Conservation (phyloP, 2,113 vertebrate genomes). For the Istiophorus platypterus region DNA sequence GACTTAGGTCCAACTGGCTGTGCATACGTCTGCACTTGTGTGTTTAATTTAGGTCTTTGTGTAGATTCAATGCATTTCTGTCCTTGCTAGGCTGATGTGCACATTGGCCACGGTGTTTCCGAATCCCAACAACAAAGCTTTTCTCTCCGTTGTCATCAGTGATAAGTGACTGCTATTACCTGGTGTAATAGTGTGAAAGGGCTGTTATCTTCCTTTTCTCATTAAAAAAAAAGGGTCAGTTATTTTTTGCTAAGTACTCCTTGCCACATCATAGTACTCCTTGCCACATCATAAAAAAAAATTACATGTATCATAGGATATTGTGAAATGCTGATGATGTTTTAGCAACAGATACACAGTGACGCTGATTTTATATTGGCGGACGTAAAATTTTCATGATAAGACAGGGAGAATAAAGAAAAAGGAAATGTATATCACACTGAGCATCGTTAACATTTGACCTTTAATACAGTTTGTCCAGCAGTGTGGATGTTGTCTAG, state of each 20-base stretch:
- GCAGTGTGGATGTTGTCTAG: not conserved
- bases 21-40: constrained; percentile 23
- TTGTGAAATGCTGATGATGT: constrained; percentile 1
- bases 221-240: not conserved
- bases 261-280: not conserved
- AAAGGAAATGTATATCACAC: not conserved
- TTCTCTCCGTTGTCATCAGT: constrained; percentile 42
- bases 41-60: constrained; percentile 9
- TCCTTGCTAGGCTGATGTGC: not conserved
- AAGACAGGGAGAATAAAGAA: not conserved
- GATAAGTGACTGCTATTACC: constrained; percentile 37
- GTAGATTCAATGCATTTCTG: constrained; percentile 11
- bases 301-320: constrained; percentile 2
- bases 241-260: constrained; percentile 9
- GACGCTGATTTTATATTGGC: not conserved
- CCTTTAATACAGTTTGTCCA: not conserved
- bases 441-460: constrained; percentile 23
- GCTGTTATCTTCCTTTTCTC: constrained; percentile 38
- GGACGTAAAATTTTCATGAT: not conserved
- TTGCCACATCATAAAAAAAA: not conserved
- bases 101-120: not conserved
- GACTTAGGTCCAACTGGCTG: constrained; percentile 29
- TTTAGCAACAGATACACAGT: not conserved
- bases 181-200: constrained; percentile 49
- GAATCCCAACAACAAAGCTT: constrained; percentile 19